Evolutionary conservation across 2,888 invertebrate genomes (phyloP).

Genomic region (Ligdia adustata): DNA sequence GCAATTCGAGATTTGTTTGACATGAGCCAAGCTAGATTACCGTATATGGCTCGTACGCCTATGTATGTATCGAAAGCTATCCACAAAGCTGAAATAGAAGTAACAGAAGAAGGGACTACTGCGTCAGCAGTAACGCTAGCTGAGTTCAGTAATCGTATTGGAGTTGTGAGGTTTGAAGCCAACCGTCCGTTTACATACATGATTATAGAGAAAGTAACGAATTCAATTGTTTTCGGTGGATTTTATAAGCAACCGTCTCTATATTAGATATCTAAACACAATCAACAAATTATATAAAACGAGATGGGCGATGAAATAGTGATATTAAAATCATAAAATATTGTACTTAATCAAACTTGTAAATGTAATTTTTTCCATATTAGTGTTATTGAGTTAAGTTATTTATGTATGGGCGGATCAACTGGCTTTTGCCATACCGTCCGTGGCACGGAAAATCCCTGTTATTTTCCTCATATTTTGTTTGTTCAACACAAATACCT

Average conservation of each 20-base stretch:
- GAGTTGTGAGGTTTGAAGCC: constrained; percentile 84
- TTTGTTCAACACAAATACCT: not conserved
- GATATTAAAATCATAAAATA: constrained; percentile 3
- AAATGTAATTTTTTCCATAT: too few species aligned
- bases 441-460: constrained; percentile 1
- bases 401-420: not conserved
- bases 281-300: not conserved
- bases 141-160: constrained; percentile 78
- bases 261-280: constrained; percentile 47
- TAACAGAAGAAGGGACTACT: constrained; percentile 89
- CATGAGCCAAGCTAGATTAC: constrained; percentile 50
- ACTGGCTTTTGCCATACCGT: too few species aligned
- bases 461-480: constrained; percentile 13
- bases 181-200: constrained; percentile 88
- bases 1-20: constrained; percentile 85
- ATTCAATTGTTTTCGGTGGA: constrained; percentile 74
- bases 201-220: constrained; percentile 85
- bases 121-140: constrained; percentile 85
- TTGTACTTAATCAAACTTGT: constrained; percentile 8
- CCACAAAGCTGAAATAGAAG: constrained; percentile 89
- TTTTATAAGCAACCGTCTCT: constrained; percentile 64
- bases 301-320: not conserved
- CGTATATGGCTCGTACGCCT: constrained; percentile 76
- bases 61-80: constrained; percentile 84
- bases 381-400: too few species aligned